Percentiles rank a stretch among this genome's conserved stretches.
Evolutionary conservation across 2,113 vertebrate genomes (phyloP).

Genomic region (Pseudopipra pipra): DNA sequence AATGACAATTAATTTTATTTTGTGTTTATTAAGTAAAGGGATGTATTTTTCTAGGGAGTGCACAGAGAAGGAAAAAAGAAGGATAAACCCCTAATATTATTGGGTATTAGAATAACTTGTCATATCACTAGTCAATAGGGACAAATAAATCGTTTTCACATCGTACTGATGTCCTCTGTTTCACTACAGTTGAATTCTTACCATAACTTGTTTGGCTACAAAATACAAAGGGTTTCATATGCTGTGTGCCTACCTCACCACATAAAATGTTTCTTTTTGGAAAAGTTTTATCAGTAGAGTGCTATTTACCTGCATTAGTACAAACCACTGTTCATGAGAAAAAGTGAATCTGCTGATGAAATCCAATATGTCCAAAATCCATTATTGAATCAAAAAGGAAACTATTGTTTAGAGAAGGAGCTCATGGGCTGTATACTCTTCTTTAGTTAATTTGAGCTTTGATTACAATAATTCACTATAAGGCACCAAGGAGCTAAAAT

Average conservation of each 20-base stretch:
- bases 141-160: neutral
- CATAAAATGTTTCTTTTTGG: neutral
- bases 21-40: neutral
- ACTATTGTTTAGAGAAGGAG: neutral
- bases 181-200: neutral
- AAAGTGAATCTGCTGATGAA: neutral
- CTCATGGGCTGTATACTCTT: neutral
- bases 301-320: neutral
- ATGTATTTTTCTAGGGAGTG: neutral
- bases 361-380: neutral
- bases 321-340: neutral
- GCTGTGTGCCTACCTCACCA: neutral
- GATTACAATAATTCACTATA: neutral
- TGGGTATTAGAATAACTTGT: neutral
- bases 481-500: neutral
- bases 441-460: neutral
- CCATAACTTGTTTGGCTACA: neutral
- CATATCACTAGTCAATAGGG: neutral
- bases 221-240: neutral
- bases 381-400: neutral
- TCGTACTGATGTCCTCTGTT: neutral
- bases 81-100: neutral
- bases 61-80: neutral
- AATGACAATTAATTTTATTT: neutral
- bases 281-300: neutral